A percentile compares a stretch with the other conserved stretches of the same genome.
phyloP scores from a whole-genome alignment of 2,113 vertebrate genomes.

The Hippocampus guttulatus region DNA sequence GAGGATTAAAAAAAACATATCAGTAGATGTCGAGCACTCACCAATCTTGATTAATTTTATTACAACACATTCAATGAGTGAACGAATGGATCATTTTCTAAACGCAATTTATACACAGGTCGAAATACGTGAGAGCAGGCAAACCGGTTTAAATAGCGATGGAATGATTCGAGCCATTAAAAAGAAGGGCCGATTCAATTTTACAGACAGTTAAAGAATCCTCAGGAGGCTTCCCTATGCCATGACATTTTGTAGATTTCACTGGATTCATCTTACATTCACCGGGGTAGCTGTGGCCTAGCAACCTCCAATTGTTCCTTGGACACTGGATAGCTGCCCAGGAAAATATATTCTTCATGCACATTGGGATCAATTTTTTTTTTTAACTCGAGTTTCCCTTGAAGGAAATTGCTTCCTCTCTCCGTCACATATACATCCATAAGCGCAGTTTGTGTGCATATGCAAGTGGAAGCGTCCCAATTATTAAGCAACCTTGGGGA shows the following conservation, averaged over 20 bases:
- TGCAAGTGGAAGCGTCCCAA: neutral
- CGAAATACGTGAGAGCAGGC: slow-evolving; percentile 24
- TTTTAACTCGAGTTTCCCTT: no score
- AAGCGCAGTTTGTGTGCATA: neutral
- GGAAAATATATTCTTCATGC: no score
- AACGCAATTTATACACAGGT: slow-evolving; percentile 29
- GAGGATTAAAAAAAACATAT: slow-evolving; percentile 39
- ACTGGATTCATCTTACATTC: neutral
- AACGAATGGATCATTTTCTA: slow-evolving; percentile 48
- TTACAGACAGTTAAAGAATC: slow-evolving; percentile 15
- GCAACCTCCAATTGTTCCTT: neutral
- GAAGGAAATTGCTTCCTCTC: neutral
- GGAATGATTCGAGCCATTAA: slow-evolving; percentile 11
- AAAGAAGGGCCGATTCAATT: neutral
- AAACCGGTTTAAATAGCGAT: slow-evolving; percentile 23
- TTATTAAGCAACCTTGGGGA: no score
- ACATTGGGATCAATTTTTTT: no score
- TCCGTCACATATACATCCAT: neutral
- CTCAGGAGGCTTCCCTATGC: neutral
- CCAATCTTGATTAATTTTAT: slow-evolving; percentile 52
- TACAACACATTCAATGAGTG: slow-evolving; percentile 42
- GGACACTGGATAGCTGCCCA: no score
- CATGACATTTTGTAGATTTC: neutral
- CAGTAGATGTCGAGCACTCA: slow-evolving; percentile 39
- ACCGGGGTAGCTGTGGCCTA: neutral